Base-by-base conservation (phyloP, 2,113 vertebrate genomes). In the Zapus hudsonius region DNA sequence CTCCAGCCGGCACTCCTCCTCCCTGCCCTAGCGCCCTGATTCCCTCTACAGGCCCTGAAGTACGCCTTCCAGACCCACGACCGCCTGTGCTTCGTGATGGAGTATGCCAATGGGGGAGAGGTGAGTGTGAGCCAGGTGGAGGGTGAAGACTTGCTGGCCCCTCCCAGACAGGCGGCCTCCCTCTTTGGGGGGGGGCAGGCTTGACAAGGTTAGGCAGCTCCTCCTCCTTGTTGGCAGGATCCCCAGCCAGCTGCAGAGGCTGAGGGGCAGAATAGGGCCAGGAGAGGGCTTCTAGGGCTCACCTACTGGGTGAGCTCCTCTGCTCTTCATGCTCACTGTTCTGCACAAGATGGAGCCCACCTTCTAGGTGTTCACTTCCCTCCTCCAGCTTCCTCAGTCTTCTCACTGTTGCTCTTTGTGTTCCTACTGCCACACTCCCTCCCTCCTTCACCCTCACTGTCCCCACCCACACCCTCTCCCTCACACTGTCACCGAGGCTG, bases 81-180 rank as follows among this genome's bases (percentile, higher is more conserved):
- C 96, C 98, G 99, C 10, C 98, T 99, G 73, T 99, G 99, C 97
- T 99, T 99, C 5, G 99, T 99, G 95, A 99, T 99, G 99, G 99
- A 99, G 84, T 99, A 99, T 0, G 99, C 99, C 97, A 99, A 99
- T 0, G 99, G 99, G 0, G 99, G 99, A 5, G 99, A 99, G 98
- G 99, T 99, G 88, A 85, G 97, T 25, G n/a, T n/a, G n/a, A n/a
- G n/a, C n/a, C n/a, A n/a, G n/a, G n/a, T n/a, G n/a, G n/a, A n/a
- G n/a, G n/a, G n/a, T n/a, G n/a, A n/a, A n/a, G n/a, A n/a, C 1
- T 3, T 27, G 9, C 1, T 0, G 3, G 52, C 20, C 29, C 63
- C 25, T 27, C 61, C 61, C 33, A 27, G 47, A 33, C 64, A 52
- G 63, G 33, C 36, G 22, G 80, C 31, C 22, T 44, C n/a, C 29